Evolutionary conservation across 1,140 invertebrate genomes (phyloP).

Genomic region (Goniozus legneri): DNA sequence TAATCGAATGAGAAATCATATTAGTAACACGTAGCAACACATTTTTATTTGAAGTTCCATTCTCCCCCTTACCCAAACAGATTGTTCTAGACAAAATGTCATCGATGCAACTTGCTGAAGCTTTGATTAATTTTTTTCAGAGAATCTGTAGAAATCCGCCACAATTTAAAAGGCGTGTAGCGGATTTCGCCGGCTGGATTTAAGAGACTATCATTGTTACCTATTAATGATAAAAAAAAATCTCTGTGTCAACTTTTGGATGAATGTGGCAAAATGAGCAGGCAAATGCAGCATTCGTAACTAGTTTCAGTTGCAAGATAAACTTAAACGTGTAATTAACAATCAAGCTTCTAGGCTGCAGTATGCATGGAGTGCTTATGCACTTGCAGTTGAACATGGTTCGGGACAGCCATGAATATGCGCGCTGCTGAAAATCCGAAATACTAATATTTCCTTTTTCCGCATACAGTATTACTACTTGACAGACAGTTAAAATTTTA

Average conservation of each 20-base stretch:
- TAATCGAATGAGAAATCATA: too few relatives aligned
- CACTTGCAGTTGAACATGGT: too few relatives aligned
- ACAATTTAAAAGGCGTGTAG: constrained; percentile 49
- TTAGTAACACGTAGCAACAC: neutral
- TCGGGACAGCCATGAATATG: too few relatives aligned
- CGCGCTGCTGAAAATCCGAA: too few relatives aligned
- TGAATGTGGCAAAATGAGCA: too few relatives aligned
- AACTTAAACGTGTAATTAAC: constrained; percentile 18
- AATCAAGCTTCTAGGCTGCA: constrained; percentile 13
- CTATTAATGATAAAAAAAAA: constrained; percentile 23
- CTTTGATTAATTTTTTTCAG: constrained; percentile 43
- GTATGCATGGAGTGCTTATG: constrained; percentile 17
- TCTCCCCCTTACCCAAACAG: too few relatives aligned
- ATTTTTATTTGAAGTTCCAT: neutral
- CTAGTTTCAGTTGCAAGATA: too few relatives aligned
- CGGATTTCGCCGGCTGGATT: constrained; percentile 25
- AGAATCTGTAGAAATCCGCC: constrained; percentile 41
- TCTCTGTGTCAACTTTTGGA: constrained; percentile 23
- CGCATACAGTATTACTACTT: too few relatives aligned
- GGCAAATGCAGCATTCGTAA: too few relatives aligned
- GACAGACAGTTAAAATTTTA: too few relatives aligned
- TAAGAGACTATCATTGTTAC: constrained; percentile 25
- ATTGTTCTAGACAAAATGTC: too few relatives aligned
- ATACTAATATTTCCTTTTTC: too few relatives aligned
- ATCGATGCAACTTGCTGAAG: constrained; percentile 23